Conservation (phyloP, 2,797 vertebrate genomes). For the Ara ararauna region DNA sequence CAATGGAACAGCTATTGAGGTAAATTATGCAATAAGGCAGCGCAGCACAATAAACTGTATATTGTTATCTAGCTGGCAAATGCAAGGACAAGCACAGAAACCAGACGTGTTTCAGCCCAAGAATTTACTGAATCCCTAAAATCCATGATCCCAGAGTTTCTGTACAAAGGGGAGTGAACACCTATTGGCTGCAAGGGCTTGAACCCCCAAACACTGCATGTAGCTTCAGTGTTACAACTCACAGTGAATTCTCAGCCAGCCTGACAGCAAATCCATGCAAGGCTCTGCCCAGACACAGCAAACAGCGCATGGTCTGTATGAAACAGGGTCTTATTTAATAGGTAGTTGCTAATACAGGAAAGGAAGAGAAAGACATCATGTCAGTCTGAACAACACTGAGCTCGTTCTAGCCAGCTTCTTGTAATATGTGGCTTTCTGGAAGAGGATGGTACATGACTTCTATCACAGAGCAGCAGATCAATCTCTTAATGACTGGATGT, state of each 20-base stretch:
- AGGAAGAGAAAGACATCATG: not conserved
- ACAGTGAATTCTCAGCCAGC: not conserved
- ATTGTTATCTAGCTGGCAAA: not conserved
- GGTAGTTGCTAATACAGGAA: not conserved
- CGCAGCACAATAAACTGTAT: not conserved
- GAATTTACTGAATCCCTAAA: not conserved
- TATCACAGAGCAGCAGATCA: not conserved
- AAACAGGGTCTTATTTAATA: not conserved
- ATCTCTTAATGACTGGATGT: not conserved
- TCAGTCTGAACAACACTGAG: not conserved
- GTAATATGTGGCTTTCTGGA: not conserved
- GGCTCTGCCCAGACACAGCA: not conserved
- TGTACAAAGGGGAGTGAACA: not conserved
- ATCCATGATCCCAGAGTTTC: not conserved
- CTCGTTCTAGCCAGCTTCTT: not conserved
- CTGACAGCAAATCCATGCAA: not conserved
- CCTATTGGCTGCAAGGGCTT: not conserved
- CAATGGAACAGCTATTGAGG: not conserved
- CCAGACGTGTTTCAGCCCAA: not conserved
- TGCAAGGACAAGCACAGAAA: not conserved
- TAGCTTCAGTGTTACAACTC: not conserved
- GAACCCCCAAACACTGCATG: not conserved
- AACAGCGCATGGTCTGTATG: rapidly evolving
- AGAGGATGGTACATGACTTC: not conserved
- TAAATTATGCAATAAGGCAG: not conserved